Conservation (phyloP, 2,113 vertebrate genomes). For the Aspiorhynchus laticeps region DNA sequence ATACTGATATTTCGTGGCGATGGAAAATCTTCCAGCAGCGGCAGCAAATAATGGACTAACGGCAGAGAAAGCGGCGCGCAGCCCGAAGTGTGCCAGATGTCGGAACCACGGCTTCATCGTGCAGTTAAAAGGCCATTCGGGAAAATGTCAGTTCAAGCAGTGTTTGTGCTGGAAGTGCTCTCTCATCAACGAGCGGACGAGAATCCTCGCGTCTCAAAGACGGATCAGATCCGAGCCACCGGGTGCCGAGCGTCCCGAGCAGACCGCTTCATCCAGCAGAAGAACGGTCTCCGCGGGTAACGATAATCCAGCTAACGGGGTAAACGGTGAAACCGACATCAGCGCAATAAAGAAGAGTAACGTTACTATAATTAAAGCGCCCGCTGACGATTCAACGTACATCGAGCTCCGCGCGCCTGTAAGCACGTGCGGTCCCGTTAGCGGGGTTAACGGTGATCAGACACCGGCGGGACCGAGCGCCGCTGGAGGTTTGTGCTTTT, state of each 20-base stretch:
- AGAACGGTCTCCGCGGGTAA: background rate
- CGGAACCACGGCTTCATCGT: slow-evolving; percentile 83
- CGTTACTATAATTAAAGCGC: background rate
- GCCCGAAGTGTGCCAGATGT: slow-evolving; percentile 82
- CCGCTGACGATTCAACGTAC: background rate
- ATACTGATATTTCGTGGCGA: background rate
- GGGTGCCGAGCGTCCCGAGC: background rate
- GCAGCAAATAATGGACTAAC: background rate
- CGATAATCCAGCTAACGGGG: background rate
- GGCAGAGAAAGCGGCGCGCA: slow-evolving; percentile 57
- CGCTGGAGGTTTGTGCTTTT: slow-evolving; percentile 10
- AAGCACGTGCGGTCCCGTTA: background rate
- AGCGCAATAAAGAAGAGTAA: background rate
- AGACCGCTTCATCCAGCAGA: background rate
- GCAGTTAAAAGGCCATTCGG: slow-evolving; percentile 80
- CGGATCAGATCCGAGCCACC: slow-evolving; percentile 58
- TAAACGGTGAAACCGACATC: background rate
- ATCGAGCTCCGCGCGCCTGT: slow-evolving; percentile 7
- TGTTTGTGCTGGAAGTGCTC: slow-evolving; percentile 83
- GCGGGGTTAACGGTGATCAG: background rate
- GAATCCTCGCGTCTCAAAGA: slow-evolving; percentile 81
- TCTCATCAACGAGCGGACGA: slow-evolving; percentile 80
- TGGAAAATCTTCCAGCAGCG: slow-evolving; percentile 5
- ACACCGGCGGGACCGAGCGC: background rate
- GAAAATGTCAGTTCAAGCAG: slow-evolving; percentile 78